These are phyloP conservation scores for Leucopsar rothschildi DNA, from an alignment of 2,113 vertebrate genomes.

Conservation along the genomic window DNA sequence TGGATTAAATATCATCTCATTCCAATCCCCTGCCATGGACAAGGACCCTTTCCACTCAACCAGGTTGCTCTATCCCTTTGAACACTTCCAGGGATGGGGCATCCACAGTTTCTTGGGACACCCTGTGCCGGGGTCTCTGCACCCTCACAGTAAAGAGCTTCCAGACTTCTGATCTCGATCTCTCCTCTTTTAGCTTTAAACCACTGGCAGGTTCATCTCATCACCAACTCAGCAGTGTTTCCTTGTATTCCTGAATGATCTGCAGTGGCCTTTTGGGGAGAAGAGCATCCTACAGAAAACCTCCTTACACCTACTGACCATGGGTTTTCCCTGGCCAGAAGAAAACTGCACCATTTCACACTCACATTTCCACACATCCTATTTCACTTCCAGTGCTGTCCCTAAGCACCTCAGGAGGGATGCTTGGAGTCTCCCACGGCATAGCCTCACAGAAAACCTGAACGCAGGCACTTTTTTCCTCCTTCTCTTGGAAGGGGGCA, in stretches of 20 bases:
- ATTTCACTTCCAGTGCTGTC: not conserved
- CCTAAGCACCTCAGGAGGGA: not conserved
- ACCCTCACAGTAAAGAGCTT: not conserved
- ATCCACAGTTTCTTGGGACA: not conserved
- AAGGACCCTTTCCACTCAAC: not conserved
- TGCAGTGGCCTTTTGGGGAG: not conserved
- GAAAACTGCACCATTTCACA: rapidly evolving
- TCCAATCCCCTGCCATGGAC: not conserved
- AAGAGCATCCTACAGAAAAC: not conserved
- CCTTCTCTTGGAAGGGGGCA: not conserved
- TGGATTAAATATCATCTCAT: not conserved
- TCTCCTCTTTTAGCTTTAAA: not conserved
- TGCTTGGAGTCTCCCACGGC: too few species aligned
- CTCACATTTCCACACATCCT: not conserved
- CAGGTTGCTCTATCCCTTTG: not conserved
- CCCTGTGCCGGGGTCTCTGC: not conserved
- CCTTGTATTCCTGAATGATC: not conserved
- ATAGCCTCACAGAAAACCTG: not conserved
- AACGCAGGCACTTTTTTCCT: rapidly evolving
- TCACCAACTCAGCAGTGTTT: not conserved
- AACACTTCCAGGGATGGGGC: not conserved
- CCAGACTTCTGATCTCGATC: too few species aligned
- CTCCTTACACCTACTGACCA: not conserved
- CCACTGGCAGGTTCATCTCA: not conserved
- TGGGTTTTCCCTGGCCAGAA: not conserved